These are phyloP conservation scores for Augochlora pura DNA, from an alignment of 1,140 invertebrate species.

Conservation along the genomic window DNA sequence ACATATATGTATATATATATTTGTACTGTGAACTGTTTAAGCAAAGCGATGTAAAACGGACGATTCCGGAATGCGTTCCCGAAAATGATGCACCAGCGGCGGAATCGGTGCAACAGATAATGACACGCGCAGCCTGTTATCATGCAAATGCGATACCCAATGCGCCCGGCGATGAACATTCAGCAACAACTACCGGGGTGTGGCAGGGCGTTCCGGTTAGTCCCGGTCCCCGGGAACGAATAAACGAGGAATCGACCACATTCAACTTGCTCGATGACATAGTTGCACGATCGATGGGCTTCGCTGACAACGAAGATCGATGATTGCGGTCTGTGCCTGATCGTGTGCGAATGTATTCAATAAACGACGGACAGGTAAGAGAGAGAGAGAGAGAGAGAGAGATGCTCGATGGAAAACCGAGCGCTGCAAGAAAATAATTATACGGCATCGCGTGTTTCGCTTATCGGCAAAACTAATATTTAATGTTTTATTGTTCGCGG, in stretches of 20 bases:
- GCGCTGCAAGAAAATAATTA: no score
- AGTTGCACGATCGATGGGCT: constrained; percentile 16
- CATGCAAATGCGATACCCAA: constrained; percentile 53
- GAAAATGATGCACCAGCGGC: constrained; percentile 11
- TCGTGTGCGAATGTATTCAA: not conserved
- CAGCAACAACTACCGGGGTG: constrained; percentile 39
- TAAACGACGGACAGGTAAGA: not conserved
- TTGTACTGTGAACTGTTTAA: no score
- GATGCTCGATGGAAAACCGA: no score
- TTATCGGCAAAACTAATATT: no score
- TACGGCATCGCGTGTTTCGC: no score
- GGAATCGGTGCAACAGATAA: constrained; percentile 25
- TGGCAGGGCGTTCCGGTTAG: constrained; percentile 41
- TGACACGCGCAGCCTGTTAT: constrained; percentile 47
- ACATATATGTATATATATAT: no score
- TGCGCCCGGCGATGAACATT: constrained; percentile 32
- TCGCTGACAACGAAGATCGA: constrained; percentile 9
- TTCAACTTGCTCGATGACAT: constrained; percentile 41
- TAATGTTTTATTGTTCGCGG: no score
- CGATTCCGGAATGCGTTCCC: not conserved
- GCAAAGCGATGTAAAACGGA: not conserved
- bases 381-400: no score
- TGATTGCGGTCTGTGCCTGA: not conserved
- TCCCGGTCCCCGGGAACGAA: not conserved
- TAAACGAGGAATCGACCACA: constrained; percentile 13